Percentiles rank a stretch among this genome's conserved stretches.
These are phyloP conservation scores for Malurus leucopterus DNA, from an alignment of 2,797 vertebrate genomes.

Conservation along the genomic window DNA sequence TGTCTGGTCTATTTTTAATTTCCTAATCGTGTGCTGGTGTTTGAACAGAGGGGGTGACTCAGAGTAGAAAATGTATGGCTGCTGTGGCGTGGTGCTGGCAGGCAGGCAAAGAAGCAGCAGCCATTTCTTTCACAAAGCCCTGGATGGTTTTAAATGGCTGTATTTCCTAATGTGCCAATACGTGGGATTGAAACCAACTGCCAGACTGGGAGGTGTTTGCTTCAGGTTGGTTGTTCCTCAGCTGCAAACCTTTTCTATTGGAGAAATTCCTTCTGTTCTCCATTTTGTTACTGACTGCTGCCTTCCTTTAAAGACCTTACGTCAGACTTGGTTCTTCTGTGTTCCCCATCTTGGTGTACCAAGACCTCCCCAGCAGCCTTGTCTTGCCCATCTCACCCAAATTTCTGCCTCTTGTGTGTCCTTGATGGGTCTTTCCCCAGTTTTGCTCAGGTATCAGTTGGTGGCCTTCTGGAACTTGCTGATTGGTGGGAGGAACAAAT, in stretches of 20 bases:
- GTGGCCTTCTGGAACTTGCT: background rate
- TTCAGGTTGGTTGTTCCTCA: background rate
- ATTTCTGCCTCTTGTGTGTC: background rate
- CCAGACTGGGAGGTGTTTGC: background rate
- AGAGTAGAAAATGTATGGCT: conserved; percentile 4
- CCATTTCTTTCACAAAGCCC: background rate
- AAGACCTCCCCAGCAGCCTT: background rate
- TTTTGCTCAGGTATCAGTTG: background rate
- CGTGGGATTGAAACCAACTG: background rate
- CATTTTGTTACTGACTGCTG: background rate
- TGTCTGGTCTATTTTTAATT: conserved; percentile 61
- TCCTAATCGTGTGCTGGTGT: conserved; percentile 6
- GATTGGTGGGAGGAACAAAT: background rate
- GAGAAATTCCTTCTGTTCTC: background rate
- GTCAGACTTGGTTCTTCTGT: background rate
- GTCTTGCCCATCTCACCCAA: background rate
- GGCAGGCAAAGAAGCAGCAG: background rate
- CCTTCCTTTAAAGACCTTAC: background rate
- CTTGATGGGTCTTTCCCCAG: background rate
- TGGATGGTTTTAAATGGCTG: background rate
- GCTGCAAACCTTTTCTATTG: background rate
- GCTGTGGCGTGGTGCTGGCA: background rate
- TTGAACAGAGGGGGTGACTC: conserved; percentile 32
- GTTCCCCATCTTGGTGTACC: background rate
- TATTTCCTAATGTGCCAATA: background rate